A percentile compares a stretch with the other conserved stretches of the same genome.
Evolutionary conservation across 2,888 invertebrate genomes (phyloP).

Genomic region (Aphidius colemani): DNA sequence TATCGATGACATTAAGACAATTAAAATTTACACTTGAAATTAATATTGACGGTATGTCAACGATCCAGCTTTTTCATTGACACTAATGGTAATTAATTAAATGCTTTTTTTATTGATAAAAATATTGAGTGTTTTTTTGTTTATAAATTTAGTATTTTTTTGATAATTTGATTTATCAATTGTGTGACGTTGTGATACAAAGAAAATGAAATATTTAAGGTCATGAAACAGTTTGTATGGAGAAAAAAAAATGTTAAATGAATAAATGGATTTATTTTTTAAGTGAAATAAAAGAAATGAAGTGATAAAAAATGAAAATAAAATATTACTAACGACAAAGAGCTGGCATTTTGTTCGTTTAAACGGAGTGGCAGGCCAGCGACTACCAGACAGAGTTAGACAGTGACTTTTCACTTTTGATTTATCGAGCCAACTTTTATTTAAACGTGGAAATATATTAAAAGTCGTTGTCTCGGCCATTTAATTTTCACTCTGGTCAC

Average conservation of each 20-base stretch:
- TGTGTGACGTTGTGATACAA: slow-evolving; percentile 18
- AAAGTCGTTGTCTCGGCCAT: slow-evolving; percentile 59
- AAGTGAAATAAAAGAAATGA: slow-evolving; percentile 26
- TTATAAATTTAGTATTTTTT: no score
- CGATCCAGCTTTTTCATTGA: no score
- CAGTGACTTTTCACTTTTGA: slow-evolving; percentile 60
- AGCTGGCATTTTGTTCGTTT: slow-evolving; percentile 45
- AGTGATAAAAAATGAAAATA: slow-evolving; percentile 26
- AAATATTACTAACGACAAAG: slow-evolving; percentile 29
- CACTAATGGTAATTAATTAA: no score
- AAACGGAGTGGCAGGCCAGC: slow-evolving; percentile 45
- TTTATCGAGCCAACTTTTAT: slow-evolving; percentile 60
- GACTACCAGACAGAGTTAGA: slow-evolving; percentile 39
- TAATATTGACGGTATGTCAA: no score
- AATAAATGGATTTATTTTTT: background rate
- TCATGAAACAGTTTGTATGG: slow-evolving; percentile 6
- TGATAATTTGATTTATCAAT: no score
- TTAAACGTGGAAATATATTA: slow-evolving; percentile 56
- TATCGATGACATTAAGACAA: background rate
- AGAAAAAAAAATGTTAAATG: slow-evolving; percentile 30
- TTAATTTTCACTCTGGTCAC: slow-evolving; percentile 48
- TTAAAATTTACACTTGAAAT: background rate
- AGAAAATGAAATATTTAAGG: slow-evolving; percentile 36
- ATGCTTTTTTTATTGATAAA: no score
- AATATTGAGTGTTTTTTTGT: no score